Base-by-base conservation (phyloP, 2,888 invertebrate species). In the Volucella inanis region DNA sequence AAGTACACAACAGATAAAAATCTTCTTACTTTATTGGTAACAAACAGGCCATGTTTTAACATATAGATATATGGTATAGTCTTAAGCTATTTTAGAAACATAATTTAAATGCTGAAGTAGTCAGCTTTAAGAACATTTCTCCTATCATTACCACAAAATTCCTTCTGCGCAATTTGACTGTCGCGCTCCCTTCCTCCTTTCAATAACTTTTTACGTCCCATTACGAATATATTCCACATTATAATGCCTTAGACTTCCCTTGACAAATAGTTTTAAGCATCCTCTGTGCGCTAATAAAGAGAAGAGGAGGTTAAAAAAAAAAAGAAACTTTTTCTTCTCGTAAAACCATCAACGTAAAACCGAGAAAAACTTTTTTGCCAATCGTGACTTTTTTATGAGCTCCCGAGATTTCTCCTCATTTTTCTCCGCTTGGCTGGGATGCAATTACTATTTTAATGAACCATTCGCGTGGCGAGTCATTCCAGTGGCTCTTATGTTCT, bases 401-500 rank as follows among this genome's bases (percentile, higher is more conserved):
- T 50, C 6, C 50, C 55, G 75, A 72, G 72, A 77, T 82, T 76
- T 57, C n/a, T 11, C 41, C 22, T 22, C 22, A 22, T 22, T 22
- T 22, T 22, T 3, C 22, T 22, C 4, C 22, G 4, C 22, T 22
- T 22, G 3, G 22, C 61, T 41, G 47, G 52, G 75, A 75, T 79
- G 75, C 84, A 81, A 80, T 85, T 85, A 80, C 85, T 81, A 81
- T 80, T 81, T 85, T 85, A 85, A 85, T 85, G 85, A 85, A 85
- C 80, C 85, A 80, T 77, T 85, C 81, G 80, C 41, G 47, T 57
- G 43, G 38, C 74, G 62, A 74, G 47, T 72, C 54, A 43, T 57
- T 67, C 67, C 50, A 52, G 31, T 52, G 11, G n/a, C 54, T 61
- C 10, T 11, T 18, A n/a, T 22, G 49, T 67, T 74, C 15, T 62